These are phyloP conservation scores for Asobara japonica DNA, from an alignment of 1,140 invertebrate genomes.

Conservation along the genomic window DNA sequence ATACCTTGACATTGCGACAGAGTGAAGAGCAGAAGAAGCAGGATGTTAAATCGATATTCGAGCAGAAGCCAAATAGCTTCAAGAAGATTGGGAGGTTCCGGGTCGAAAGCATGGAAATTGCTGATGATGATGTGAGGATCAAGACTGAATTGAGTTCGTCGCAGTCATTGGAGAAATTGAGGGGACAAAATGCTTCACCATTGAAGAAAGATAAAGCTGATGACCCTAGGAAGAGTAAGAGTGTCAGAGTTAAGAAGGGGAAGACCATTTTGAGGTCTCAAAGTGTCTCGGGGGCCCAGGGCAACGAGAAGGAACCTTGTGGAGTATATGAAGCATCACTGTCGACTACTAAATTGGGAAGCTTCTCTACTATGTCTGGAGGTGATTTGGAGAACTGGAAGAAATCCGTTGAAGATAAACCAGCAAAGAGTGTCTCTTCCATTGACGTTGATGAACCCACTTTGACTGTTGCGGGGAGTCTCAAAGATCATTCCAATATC, in stretches of 20 bases:
- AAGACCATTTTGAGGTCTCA: conserved; percentile 53
- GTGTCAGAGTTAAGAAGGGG: conserved; percentile 6
- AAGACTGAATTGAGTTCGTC: conserved; percentile 49
- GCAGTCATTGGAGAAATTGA: conserved; percentile 43
- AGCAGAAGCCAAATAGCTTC: conserved; percentile 52
- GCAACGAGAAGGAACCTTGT: background rate
- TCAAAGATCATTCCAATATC: conserved; percentile 56
- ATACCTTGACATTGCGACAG: conserved; percentile 60
- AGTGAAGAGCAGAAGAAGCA: conserved; percentile 61
- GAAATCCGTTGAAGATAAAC: conserved; percentile 30
- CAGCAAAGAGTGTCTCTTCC: background rate
- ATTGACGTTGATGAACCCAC: conserved; percentile 49
- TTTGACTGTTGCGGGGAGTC: conserved; percentile 59
- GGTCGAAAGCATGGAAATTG: conserved; percentile 62
- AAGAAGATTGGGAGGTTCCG: conserved; percentile 65
- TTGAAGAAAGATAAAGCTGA: conserved; percentile 20
- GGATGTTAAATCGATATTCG: conserved; percentile 60
- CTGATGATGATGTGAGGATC: conserved; percentile 61
- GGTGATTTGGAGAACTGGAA: conserved; percentile 63
- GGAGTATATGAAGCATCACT: conserved; percentile 41
- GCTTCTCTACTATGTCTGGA: conserved; percentile 60
- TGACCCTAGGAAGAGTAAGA: background rate
- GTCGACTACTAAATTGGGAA: conserved; percentile 50
- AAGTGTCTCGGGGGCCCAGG: conserved; percentile 57
- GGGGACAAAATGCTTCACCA: conserved; percentile 29